Base-by-base conservation (phyloP, 2,888 invertebrate species). In the Drosophila colorata region DNA sequence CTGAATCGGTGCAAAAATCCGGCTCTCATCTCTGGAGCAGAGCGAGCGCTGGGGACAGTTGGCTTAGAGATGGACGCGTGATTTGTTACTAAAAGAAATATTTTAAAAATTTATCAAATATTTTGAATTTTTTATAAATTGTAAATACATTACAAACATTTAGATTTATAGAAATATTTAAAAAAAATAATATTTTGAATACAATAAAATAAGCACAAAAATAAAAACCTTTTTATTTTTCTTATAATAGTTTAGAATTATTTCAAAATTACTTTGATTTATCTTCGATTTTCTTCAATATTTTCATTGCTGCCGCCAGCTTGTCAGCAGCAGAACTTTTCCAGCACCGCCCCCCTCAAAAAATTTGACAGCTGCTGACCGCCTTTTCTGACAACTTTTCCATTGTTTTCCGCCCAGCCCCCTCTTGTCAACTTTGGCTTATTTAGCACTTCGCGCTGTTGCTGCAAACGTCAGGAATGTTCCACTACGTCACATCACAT, bases 401-500 rank as follows among this genome's bases (percentile, higher is more conserved):
- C 25, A 25, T 11, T 25, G 23, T 51, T 38, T n/a, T 40, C 40
- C 7, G 13, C 8, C n/a, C 13, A 4, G 25, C 13, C 40, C 31
- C 20, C 35, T 28, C 18, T 59, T 44, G 31, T n/a, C n/a, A n/a
- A n/a, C n/a, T n/a, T n/a, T n/a, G n/a, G n/a, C 40, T 56, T 67
- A 53, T 46, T 58, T 51, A 48, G 33, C 53, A 46, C 64, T 65
- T 23, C 13, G 28, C 25, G 28, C 11, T 70, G 87, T 70, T 83
- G 90, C 37, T 57, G 69, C 51, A 58, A 85, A 90, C 88, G 81
- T 64, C 78, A 87, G 90, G 87, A 89, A 90, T 91, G 89, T 91
- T 91, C 90, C 90, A 91, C 90, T 91, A 91, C 91, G 90, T 91
- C 90, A 91, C 90, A 91, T 91, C 91, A 91, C 91, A 91, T 90